A percentile compares a stretch with the other conserved stretches of the same genome.
Conservation (phyloP, 2,888 invertebrate species). For the Carpatolechia fugitivella region DNA sequence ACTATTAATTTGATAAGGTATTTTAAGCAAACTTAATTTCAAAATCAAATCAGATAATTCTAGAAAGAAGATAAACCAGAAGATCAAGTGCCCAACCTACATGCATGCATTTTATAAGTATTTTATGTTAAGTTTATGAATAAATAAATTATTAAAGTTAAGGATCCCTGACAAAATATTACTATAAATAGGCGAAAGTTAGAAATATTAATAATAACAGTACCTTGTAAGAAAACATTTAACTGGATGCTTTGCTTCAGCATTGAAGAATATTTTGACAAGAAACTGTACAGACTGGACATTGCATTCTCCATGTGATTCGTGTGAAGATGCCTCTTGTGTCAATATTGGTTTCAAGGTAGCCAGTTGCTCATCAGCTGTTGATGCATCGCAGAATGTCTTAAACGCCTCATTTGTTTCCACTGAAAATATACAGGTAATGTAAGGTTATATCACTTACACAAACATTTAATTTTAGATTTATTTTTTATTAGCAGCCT, state of each 20-base stretch:
- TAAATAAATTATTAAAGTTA: too few species aligned
- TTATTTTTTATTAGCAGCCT: too few species aligned
- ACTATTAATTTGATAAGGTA: too few species aligned
- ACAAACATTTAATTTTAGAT: too few species aligned
- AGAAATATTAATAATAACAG: slow-evolving; percentile 2
- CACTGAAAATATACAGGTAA: not conserved
- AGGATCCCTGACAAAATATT: too few species aligned
- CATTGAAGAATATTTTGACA: slow-evolving; percentile 47
- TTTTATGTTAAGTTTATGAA: too few species aligned
- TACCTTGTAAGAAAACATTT: slow-evolving; percentile 63
- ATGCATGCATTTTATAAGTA: too few species aligned
- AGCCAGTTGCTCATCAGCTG: slow-evolving; percentile 49
- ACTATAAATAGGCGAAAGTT: too few species aligned
- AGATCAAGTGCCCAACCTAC: too few species aligned
- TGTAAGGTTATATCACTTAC: not conserved
- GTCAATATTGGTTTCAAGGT: slow-evolving; percentile 43
- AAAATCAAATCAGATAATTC: too few species aligned
- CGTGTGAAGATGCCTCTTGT: slow-evolving; percentile 11
- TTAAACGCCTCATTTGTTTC: not conserved
- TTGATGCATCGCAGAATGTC: slow-evolving; percentile 22
- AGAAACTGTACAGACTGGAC: slow-evolving; percentile 38
- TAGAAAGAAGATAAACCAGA: too few species aligned
- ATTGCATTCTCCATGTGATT: not conserved
- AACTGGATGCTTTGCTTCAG: slow-evolving; percentile 61
- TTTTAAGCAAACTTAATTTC: too few species aligned